Percentiles rank a stretch among this genome's conserved stretches.
phyloP scores from a whole-genome alignment of 2,888 invertebrate species.

The Lasioglossum malachurum region DNA sequence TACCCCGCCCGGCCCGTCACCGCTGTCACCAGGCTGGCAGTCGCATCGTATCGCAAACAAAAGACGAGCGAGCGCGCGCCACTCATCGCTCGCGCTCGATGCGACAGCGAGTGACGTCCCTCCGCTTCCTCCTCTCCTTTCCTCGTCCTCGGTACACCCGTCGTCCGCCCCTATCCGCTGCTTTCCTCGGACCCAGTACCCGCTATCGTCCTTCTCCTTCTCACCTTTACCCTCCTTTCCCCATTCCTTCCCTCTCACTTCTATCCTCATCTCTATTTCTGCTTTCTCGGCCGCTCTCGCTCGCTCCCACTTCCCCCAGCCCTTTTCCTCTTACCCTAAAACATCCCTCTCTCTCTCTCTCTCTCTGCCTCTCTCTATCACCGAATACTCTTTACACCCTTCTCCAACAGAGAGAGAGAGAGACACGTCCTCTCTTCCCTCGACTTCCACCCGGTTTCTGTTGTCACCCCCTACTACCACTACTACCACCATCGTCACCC shows the following conservation, averaged over 20 bases:
- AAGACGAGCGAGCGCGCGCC: conserved; percentile 83
- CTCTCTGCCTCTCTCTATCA: conserved; percentile 27
- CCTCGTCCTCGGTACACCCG: conserved; percentile 32
- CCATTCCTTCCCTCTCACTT: conserved; percentile 10
- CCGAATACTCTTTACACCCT: conserved; percentile 48
- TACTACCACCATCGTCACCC: conserved; percentile 11
- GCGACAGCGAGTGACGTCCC: conserved; percentile 83
- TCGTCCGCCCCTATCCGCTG: conserved; percentile 24
- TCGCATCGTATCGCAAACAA: conserved; percentile 83
- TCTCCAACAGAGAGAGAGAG: conserved; percentile 24
- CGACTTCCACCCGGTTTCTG: conserved; percentile 69
- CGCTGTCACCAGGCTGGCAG: conserved; percentile 77
- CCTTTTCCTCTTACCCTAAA: conserved; percentile 22
- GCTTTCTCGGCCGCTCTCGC: conserved; percentile 8
- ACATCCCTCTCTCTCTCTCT: conserved; percentile 11
- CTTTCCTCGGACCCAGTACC: conserved; percentile 48
- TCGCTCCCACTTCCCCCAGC: neutral
- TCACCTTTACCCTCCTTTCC: conserved; percentile 34
- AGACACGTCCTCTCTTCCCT: conserved; percentile 42
- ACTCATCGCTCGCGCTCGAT: conserved; percentile 82
- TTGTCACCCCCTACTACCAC: conserved; percentile 64
- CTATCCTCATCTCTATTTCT: conserved; percentile 15
- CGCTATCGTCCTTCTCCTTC: conserved; percentile 39
- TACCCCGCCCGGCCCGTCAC: conserved; percentile 61
- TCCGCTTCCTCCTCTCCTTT: conserved; percentile 61